Evolutionary conservation across 64 coral and sea anemone species (phyloP), one percentile per base, ranked within the genome.

Genomic region (Porites australiensis): DNA sequence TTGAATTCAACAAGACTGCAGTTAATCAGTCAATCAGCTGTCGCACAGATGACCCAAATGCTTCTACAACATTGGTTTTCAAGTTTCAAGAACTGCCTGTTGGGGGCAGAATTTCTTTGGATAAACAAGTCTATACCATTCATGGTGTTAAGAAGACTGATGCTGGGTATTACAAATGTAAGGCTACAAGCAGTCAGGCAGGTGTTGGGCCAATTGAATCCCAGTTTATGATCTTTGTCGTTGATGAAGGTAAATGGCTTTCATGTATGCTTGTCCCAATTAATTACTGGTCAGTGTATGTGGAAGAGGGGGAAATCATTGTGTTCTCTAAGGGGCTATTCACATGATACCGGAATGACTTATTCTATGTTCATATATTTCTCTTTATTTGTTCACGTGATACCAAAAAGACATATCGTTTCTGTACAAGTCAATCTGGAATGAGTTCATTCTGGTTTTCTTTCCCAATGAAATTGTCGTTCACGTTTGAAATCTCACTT

Each of bases 41-140:
- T 64, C 58, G 6, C 1, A 96, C 90, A 62, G 91, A 92, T 75
- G 85, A 96, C 46, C 62, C 48, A 53, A 92, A 83, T 60, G 89
- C 94, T 65, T 77, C 19, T 45, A 88, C 83, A 4, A 66, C 75
- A 2, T 76, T 95, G n/a, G 77, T 73, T 15, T 44, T 13, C 7
- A 67, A 16, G 0, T 4, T 0, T 16, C 18, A 50, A 48, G 8
- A 1, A 37, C 4, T 10, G 12, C 51, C 8, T 2, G 61, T 74
- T 72, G 49, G 69, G 45, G 74, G 53, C 44, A 90, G 82, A 52
- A 23, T 94, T 22, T 6, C 54, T 6, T 64, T 68, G 16, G 70
- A 64, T 47, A 47, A 62, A 50, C 43, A 91, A 68, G 82, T 81
- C 14, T 87, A 87, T n/a, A 51, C 52, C 3, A 72, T 91, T 44